A percentile compares a stretch with the other conserved stretches of the same genome.
phyloP scores from a whole-genome alignment of 1,140 invertebrate species.

The Drosophila athabasca region DNA sequence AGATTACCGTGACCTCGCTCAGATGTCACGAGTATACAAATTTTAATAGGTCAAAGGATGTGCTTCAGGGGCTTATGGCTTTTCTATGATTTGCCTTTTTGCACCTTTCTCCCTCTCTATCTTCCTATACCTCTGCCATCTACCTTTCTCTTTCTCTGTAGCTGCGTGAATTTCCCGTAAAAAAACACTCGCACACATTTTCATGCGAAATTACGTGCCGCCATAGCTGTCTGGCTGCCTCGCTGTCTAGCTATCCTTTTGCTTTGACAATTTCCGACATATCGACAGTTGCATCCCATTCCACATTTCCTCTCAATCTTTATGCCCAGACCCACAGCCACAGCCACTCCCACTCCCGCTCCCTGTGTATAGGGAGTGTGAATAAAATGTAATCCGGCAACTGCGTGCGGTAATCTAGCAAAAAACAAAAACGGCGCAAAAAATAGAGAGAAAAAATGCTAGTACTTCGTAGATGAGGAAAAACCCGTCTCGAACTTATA shows the following conservation, averaged over 20 bases:
- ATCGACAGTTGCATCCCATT: constrained; percentile 58
- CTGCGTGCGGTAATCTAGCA: constrained; percentile 52
- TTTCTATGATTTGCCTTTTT: no score
- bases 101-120: no score
- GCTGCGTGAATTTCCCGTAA: constrained; percentile 18
- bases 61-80: no score
- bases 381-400: constrained; percentile 72
- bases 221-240: constrained; percentile 26
- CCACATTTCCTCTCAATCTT: constrained; percentile 11
- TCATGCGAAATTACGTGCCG: constrained; percentile 63
- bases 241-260: constrained; percentile 38
- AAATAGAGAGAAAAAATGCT: constrained; percentile 26
- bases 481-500: constrained; percentile 33
- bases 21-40: no score
- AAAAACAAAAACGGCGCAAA: constrained; percentile 18
- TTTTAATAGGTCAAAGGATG: no score
- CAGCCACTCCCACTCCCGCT: background rate
- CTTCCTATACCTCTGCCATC: background rate
- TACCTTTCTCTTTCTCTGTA: constrained; percentile 5
- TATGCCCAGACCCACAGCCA: background rate
- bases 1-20: no score
- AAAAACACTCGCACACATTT: constrained; percentile 17
- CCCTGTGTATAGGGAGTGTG: constrained; percentile 31
- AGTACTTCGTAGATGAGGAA: constrained; percentile 6
- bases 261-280: constrained; percentile 74